phyloP scores from a whole-genome alignment of 2,888 invertebrate genomes.

The Plebejus melissa region DNA sequence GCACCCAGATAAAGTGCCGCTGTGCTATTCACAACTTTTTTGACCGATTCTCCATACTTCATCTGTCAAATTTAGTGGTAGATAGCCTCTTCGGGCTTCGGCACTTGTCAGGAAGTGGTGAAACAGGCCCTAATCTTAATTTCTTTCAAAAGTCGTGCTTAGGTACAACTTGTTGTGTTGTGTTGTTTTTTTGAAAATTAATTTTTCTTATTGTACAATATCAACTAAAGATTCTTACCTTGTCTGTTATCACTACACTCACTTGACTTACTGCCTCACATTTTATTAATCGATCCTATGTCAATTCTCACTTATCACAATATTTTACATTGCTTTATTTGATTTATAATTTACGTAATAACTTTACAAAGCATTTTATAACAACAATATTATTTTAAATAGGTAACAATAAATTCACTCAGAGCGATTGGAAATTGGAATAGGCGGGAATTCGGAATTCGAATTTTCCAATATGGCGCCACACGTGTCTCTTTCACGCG shows the following conservation, averaged over 20 bases:
- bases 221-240: neutral
- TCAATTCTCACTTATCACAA: neutral
- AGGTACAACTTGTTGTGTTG: too few relatives aligned
- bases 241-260: neutral
- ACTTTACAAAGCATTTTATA: neutral
- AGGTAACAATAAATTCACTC: neutral
- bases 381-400: neutral
- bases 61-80: too few relatives aligned
- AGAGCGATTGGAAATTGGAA: conserved; percentile 35
- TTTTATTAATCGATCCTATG: neutral
- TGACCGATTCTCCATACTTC: too few relatives aligned
- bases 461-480: conserved; percentile 44
- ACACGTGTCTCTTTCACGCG: conserved; percentile 49
- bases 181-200: too few relatives aligned
- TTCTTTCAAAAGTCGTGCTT: too few relatives aligned
- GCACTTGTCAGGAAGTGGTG: too few relatives aligned
- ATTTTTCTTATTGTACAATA: too few relatives aligned
- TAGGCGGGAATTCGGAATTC: conserved; percentile 51
- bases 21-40: too few relatives aligned
- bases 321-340: neutral
- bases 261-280: neutral
- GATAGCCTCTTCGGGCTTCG: too few relatives aligned
- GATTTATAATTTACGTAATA: neutral
- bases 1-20: too few relatives aligned
- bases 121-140: too few relatives aligned